Conservation (phyloP, 2,888 invertebrate species). For the Polyploca ridens region DNA sequence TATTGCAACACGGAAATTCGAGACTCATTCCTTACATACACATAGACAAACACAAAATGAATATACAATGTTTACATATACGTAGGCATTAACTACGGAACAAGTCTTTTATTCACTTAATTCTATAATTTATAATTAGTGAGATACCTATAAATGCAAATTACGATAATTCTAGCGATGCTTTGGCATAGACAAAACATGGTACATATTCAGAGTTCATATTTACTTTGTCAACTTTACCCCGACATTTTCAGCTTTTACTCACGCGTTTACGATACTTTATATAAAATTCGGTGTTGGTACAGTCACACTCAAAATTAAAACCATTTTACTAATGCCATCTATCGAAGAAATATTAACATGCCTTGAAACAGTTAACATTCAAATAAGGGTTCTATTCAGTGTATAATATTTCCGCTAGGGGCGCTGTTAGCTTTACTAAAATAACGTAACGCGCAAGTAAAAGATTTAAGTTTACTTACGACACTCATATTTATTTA, state of each 20-base stretch:
- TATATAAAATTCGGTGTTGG: background rate
- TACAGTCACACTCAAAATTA: background rate
- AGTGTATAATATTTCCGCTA: background rate
- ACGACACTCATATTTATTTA: background rate
- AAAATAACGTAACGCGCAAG: background rate
- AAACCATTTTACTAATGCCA: background rate
- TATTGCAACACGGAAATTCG: slow-evolving; percentile 49
- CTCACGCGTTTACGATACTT: background rate
- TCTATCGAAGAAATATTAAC: background rate
- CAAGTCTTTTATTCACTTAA: slow-evolving; percentile 82
- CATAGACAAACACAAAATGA: slow-evolving; percentile 64
- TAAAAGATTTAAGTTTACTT: background rate
- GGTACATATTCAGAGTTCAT: slow-evolving; percentile 49
- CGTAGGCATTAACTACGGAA: slow-evolving; percentile 71
- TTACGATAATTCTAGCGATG: slow-evolving; percentile 83
- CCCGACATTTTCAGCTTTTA: background rate
- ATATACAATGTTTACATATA: slow-evolving; percentile 54
- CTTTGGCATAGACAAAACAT: slow-evolving; percentile 85
- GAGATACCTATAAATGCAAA: slow-evolving; percentile 84
- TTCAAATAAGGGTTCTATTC: background rate
- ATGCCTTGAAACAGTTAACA: background rate
- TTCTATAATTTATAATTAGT: slow-evolving; percentile 76
- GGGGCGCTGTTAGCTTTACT: background rate
- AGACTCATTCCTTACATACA: slow-evolving; percentile 73
- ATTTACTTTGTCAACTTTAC: background rate